Evolutionary conservation across 2,797 vertebrate species (phyloP).

Genomic region (Melanotaenia maccullochi): DNA sequence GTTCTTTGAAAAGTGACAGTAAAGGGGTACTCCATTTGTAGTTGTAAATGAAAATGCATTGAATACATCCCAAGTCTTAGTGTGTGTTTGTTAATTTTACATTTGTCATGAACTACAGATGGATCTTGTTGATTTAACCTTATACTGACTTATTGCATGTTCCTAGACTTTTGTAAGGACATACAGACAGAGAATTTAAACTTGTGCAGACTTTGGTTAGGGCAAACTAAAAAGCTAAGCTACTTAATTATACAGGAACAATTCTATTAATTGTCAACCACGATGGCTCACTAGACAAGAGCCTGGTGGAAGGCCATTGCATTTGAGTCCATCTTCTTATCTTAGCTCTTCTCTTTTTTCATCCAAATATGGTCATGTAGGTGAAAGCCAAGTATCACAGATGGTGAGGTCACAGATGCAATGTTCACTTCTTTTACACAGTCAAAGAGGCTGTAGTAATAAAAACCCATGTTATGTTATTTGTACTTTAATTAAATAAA

Average conservation of each 20-base stretch:
- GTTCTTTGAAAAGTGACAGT: not conserved
- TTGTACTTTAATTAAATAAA: not conserved
- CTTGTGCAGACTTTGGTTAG: too few relatives aligned
- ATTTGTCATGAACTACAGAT: not conserved
- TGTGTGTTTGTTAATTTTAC: not conserved
- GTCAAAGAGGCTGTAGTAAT: too few relatives aligned
- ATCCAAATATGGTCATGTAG: not conserved
- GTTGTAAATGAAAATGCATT: too few relatives aligned
- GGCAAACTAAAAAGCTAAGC: too few relatives aligned
- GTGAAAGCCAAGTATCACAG: not conserved
- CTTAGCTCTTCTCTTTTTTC: not conserved
- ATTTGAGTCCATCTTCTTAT: not conserved
- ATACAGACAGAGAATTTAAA: too few relatives aligned
- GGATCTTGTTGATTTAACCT: not conserved
- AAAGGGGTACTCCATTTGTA: too few relatives aligned
- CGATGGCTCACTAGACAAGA: too few relatives aligned
- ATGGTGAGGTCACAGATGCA: not conserved
- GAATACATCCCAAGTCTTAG: too few relatives aligned
- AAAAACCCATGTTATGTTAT: not conserved
- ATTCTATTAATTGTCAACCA: too few relatives aligned
- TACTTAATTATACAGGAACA: too few relatives aligned
- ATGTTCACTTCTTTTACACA: not conserved
- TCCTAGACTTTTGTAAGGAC: too few relatives aligned
- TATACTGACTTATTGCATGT: not conserved
- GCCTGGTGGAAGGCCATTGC: not conserved